Evolutionary conservation across 2,797 vertebrate genomes (phyloP).

Genomic region (Tokudaia tokunoshimensis): DNA sequence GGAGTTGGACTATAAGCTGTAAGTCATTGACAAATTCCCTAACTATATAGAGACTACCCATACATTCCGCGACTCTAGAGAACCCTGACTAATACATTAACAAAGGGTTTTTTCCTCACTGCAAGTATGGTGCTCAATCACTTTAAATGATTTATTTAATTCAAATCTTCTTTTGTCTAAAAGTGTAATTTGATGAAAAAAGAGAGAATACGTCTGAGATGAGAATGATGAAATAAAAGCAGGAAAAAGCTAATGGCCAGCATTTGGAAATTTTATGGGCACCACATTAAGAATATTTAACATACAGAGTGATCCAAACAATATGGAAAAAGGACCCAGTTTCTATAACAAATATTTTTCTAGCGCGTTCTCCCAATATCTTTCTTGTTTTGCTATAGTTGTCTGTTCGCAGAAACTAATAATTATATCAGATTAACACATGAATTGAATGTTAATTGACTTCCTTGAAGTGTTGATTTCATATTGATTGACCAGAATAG

Average conservation of each 20-base stretch:
- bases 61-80: no score
- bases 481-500: neutral
- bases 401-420: neutral
- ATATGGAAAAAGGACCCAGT: neutral
- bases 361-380: neutral
- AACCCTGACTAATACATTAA: neutral
- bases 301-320: neutral
- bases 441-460: neutral
- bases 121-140: neutral
- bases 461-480: slow-evolving; percentile 18
- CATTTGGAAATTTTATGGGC: neutral
- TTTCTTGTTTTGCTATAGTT: neutral
- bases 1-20: no score
- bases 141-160: neutral
- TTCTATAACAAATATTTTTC: neutral
- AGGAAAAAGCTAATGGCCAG: neutral
- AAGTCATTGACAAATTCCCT: no score
- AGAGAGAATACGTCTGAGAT: neutral
- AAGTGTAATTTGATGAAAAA: neutral
- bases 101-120: neutral
- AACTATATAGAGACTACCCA: no score
- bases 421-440: slow-evolving; percentile 4
- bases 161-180: neutral
- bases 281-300: neutral
- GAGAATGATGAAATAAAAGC: neutral